Conservation (phyloP, 1,140 invertebrate genomes). For the Leptinotarsa lineolata region DNA sequence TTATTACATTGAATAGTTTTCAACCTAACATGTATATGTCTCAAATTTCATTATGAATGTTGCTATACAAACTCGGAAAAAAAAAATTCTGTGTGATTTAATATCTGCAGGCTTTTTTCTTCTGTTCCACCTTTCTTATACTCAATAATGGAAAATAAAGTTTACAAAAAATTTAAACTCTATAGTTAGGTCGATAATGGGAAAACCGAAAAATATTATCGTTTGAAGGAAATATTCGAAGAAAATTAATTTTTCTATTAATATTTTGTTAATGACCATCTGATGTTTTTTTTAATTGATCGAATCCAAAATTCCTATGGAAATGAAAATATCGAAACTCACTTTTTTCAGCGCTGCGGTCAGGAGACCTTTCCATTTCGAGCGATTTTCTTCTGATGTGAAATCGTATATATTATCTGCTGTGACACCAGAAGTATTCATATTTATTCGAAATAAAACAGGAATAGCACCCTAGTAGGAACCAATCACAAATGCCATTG, state of each 20-base stretch:
- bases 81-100: too few relatives aligned
- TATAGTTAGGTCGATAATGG: too few relatives aligned
- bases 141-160: too few relatives aligned
- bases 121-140: too few relatives aligned
- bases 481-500: conserved; percentile 23
- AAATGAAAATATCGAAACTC: conserved; percentile 37
- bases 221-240: too few relatives aligned
- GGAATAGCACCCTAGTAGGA: conserved; percentile 20
- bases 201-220: too few relatives aligned
- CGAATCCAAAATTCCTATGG: neutral
- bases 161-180: too few relatives aligned
- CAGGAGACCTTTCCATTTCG: conserved; percentile 89
- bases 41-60: neutral
- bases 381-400: conserved; percentile 81
- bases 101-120: too few relatives aligned
- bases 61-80: neutral
- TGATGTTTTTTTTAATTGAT: neutral
- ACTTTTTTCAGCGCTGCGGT: conserved; percentile 78
- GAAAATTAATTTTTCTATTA: neutral
- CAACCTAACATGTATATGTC: neutral
- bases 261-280: neutral
- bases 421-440: conserved; percentile 42
- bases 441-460: conserved; percentile 33
- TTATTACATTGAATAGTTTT: neutral
- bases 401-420: conserved; percentile 79